A percentile compares a stretch with the other conserved stretches of the same genome.
Evolutionary conservation across 2,888 invertebrate species (phyloP).

Genomic region (Heliconius ismenius): DNA sequence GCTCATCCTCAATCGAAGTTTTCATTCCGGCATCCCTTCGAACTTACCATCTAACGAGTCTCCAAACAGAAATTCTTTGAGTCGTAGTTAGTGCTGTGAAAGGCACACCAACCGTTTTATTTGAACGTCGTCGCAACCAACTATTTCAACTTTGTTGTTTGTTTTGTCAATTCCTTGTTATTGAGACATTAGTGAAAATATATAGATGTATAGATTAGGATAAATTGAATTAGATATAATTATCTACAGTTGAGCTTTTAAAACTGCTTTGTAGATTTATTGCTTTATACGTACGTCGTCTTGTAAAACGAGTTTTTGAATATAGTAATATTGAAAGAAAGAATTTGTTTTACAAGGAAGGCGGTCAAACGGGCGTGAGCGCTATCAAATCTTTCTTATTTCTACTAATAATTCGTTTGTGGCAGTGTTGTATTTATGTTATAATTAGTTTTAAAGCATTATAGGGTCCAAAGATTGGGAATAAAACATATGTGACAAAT

Average conservation of each 20-base stretch:
- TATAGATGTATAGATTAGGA: conserved; percentile 69
- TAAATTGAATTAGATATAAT: conserved; percentile 65
- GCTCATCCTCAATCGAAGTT: conserved; percentile 79
- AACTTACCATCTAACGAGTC: conserved; percentile 42
- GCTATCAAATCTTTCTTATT: conserved; percentile 60
- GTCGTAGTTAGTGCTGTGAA: conserved; percentile 24
- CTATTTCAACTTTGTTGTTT: conserved; percentile 39
- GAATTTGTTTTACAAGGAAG: conserved; percentile 59
- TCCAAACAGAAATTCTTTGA: conserved; percentile 45
- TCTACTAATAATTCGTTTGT: conserved; percentile 60
- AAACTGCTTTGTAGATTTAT: conserved; percentile 71
- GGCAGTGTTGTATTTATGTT: conserved; percentile 81
- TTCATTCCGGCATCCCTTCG: conserved; percentile 67
- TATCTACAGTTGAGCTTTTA: conserved; percentile 68
- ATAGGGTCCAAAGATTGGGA: conserved; percentile 89
- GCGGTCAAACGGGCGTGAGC: conserved; percentile 53
- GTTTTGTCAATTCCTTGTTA: conserved; percentile 59
- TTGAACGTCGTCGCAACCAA: conserved; percentile 25
- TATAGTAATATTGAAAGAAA: conserved; percentile 44
- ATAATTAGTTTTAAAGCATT: conserved; percentile 85
- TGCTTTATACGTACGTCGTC: conserved; percentile 58
- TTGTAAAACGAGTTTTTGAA: conserved; percentile 60
- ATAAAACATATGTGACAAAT: conserved; percentile 85
- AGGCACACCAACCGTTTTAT: conserved; percentile 27
- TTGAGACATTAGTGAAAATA: conserved; percentile 57